Evolutionary conservation across 2,797 vertebrate genomes (phyloP).

Genomic region (Capromys pilorides): DNA sequence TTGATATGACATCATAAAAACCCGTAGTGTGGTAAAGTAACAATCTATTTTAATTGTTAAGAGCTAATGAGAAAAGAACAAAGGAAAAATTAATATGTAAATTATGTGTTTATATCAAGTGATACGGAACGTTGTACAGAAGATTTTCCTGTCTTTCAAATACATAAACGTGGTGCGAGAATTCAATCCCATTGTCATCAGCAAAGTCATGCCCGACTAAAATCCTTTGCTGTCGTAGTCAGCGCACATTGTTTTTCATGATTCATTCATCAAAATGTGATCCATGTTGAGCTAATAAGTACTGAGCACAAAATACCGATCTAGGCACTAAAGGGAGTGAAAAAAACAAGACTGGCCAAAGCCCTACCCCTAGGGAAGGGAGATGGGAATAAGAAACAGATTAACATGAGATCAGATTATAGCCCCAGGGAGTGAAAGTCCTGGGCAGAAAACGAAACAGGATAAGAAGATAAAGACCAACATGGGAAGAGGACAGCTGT

Average conservation of each 20-base stretch:
- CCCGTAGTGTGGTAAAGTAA: constrained; percentile 57
- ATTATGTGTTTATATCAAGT: constrained; percentile 58
- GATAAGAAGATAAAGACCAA: background rate
- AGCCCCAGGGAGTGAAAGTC: background rate
- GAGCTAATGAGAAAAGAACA: constrained; percentile 72
- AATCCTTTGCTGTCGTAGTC: background rate
- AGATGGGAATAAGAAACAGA: background rate
- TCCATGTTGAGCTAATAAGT: constrained; percentile 14
- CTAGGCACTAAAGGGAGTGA: background rate
- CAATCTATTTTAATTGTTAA: constrained; percentile 71
- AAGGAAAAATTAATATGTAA: constrained; percentile 73
- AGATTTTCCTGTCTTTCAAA: constrained; percentile 11
- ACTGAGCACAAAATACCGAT: background rate
- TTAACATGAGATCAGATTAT: background rate
- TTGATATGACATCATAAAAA: constrained; percentile 77
- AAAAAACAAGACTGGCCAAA: background rate
- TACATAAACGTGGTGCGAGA: background rate
- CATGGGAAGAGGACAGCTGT: no score
- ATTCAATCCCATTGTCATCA: background rate
- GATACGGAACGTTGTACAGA: constrained; percentile 11
- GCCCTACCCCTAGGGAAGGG: background rate
- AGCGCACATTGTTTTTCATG: background rate
- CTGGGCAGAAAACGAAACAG: background rate
- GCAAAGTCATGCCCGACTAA: background rate
- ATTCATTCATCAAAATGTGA: constrained; percentile 7